Conservation (phyloP, 2,113 vertebrate species). For the Climacteris rufus region DNA sequence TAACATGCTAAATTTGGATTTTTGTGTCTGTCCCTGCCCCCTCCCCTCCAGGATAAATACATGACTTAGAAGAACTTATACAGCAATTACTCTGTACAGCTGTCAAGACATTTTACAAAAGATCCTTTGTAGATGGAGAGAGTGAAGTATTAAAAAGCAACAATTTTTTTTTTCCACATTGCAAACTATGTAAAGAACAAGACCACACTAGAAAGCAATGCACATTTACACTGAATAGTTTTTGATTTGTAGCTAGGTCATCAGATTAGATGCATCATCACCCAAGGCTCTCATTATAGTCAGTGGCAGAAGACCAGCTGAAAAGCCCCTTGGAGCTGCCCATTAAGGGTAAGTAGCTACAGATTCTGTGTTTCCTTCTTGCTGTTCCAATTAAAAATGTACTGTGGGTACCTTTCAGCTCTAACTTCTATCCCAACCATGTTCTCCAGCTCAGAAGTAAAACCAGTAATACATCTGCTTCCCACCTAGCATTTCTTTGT, state of each 20-base stretch:
- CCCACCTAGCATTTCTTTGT: background rate
- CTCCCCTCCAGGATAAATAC: background rate
- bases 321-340: background rate
- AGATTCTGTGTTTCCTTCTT: background rate
- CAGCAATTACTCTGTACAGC: background rate
- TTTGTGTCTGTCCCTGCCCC: accelerated
- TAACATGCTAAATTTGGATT: background rate
- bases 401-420: background rate
- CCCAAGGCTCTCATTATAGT: background rate
- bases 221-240: background rate
- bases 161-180: background rate
- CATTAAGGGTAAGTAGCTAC: background rate
- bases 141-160: background rate
- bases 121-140: background rate
- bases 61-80: background rate
- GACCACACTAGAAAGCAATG: background rate
- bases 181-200: background rate
- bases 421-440: background rate
- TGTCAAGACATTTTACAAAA: background rate
- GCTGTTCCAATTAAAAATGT: background rate
- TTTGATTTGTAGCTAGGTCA: background rate
- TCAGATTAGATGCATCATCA: background rate
- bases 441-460: background rate
- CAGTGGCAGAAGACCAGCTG: background rate
- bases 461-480: background rate